phyloP scores from a whole-genome alignment of 2,797 vertebrate genomes.

The Phalloptychus januarius region DNA sequence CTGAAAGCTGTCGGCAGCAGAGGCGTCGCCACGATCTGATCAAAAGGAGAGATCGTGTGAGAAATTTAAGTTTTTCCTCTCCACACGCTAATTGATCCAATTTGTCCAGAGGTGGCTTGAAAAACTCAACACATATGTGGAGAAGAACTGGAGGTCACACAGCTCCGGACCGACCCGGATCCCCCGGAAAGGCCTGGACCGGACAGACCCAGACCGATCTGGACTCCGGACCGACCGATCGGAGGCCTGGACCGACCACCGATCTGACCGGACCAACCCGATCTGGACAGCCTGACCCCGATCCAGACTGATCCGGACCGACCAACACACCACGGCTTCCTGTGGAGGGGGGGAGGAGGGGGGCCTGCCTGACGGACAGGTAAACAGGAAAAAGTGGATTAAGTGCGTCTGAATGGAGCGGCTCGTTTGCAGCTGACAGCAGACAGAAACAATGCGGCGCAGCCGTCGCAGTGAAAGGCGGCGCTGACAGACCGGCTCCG shows the following conservation, averaged over 20 bases:
- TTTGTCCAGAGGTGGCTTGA: conserved; percentile 40
- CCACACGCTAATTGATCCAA: conserved; percentile 41
- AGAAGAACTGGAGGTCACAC: conserved; percentile 24
- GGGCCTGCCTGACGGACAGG: conserved; percentile 60
- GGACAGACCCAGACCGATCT: too few relatives aligned
- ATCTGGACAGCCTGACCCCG: too few relatives aligned
- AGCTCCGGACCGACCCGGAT: conserved; percentile 45
- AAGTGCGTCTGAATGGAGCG: conserved; percentile 55
- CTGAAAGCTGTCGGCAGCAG: conserved; percentile 24
- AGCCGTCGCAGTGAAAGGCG: conserved; percentile 22
- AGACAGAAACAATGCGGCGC: conserved; percentile 22
- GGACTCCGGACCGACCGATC: too few relatives aligned
- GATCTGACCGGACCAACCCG: too few relatives aligned
- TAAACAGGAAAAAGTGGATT: conserved; percentile 81
- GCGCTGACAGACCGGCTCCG: conserved; percentile 69
- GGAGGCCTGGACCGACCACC: too few relatives aligned
- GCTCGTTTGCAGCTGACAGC: conserved; percentile 36
- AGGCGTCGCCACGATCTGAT: conserved; percentile 33
- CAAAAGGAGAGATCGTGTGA: conserved; percentile 32
- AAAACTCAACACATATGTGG: conserved; percentile 27
- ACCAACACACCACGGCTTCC: conserved; percentile 49
- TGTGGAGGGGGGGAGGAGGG: conserved; percentile 52
- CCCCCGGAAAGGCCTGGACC: too few relatives aligned
- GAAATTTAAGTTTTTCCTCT: conserved; percentile 27
- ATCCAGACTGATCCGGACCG: conserved; percentile 38